A percentile compares a stretch with the other conserved stretches of the same genome.
Evolutionary conservation across 1,140 invertebrate genomes (phyloP).

Genomic region (Muscidifurax raptorellus): DNA sequence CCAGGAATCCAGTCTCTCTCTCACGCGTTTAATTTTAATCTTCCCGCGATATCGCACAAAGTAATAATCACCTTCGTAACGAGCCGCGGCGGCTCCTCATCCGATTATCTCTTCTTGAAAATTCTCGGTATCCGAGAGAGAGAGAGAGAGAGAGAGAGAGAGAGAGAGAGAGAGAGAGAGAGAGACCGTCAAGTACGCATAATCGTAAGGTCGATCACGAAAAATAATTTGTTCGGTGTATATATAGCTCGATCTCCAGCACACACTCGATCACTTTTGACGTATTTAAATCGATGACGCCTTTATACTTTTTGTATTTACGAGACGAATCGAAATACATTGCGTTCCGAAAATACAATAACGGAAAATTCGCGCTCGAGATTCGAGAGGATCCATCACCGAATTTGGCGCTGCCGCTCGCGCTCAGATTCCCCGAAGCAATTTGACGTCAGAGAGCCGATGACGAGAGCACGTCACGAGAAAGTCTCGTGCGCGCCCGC

Average conservation of each 20-base stretch:
- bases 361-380: neutral
- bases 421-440: slow-evolving; percentile 26
- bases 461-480: neutral
- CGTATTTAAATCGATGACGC: too few relatives aligned
- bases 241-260: neutral
- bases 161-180: too few relatives aligned
- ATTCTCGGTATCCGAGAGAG: slow-evolving; percentile 30
- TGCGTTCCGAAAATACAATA: neutral
- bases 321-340: neutral
- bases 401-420: slow-evolving; percentile 31
- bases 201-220: slow-evolving; percentile 21
- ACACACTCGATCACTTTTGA: neutral
- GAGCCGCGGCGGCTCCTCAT: slow-evolving; percentile 23
- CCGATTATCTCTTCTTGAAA: slow-evolving; percentile 40
- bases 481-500: neutral
- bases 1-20: neutral
- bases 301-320: neutral
- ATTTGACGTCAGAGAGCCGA: slow-evolving; percentile 20
- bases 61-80: slow-evolving; percentile 40
- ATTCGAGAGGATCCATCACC: neutral
- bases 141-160: neutral
- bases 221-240: neutral
- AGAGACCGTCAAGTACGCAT: neutral
- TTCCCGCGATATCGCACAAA: slow-evolving; percentile 9
- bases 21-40: slow-evolving; percentile 29